Evolutionary conservation across 1,140 invertebrate genomes (phyloP), one percentile per base, ranked within the genome.

Genomic region (Agrilus planipennis): DNA sequence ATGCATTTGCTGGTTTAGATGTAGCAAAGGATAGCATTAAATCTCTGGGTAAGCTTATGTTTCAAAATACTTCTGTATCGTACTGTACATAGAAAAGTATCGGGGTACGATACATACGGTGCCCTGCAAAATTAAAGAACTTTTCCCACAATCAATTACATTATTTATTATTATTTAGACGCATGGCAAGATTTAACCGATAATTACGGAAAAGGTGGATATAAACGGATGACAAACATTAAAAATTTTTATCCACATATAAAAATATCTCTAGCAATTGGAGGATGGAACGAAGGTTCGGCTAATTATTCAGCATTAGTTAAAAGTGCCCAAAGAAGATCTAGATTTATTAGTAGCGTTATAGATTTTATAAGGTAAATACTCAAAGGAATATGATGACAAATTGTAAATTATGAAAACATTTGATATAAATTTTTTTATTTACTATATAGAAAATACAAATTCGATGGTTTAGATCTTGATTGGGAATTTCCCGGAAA

Each of bases 241-340:
- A 83, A 79, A 45, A 54, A 69, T 21, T 67, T 66, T 7, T 77
- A 87, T 64, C 81, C 83, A 0, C 69, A 77, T 46, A 56, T 92
- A 3, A 89, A 85, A 60, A 70, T 85, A 1, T 72, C 77, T 1
- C 50, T 91, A 2, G 85, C 84, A 6, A 81, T 92, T 25, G 89
- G 89, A 0, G 88, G 88, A 1, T 90, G 86, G 85, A 89, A 87
- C 53, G 84, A 90, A 62, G 86, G 84, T 0, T 86, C 83, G 0
- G 52, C 55, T 14, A 86, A 85, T 51, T 91, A 86, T 57, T 89
- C 85, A 1, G 65, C 61, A 1, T 71, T 92, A 68, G 82, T 79
- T 1, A 63, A 68, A 4, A 69, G 70, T 39, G 55, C 69, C 0
- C 55, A 62, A 2, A 60, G 61, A 5, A 70, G 86, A 41, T 58